These are phyloP conservation scores for Neuroterus valhalla DNA, from an alignment of 1,140 invertebrate species.

Conservation along the genomic window DNA sequence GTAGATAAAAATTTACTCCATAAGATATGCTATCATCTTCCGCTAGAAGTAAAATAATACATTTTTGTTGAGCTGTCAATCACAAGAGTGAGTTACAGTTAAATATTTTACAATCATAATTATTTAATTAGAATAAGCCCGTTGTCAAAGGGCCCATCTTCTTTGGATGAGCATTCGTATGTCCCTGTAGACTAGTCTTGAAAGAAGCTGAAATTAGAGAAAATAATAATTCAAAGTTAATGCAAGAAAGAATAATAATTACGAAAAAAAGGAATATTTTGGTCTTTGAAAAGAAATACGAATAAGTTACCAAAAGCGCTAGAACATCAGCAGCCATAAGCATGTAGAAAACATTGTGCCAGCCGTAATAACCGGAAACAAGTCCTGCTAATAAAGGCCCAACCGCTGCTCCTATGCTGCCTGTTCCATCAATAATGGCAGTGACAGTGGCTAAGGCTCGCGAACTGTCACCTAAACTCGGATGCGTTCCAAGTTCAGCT, in stretches of 20 bases:
- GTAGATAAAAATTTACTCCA: conserved; percentile 21
- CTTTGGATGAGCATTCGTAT: conserved; percentile 61
- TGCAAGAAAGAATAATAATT: conserved; percentile 34
- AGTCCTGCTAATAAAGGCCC: conserved; percentile 93
- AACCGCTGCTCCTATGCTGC: conserved; percentile 93
- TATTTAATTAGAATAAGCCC: not conserved
- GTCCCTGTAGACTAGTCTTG: conserved; percentile 68
- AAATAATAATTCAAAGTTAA: not conserved
- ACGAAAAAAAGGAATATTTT: conserved; percentile 24
- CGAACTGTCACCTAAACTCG: conserved; percentile 87
- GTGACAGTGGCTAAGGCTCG: conserved; percentile 96
- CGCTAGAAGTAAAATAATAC: conserved; percentile 15
- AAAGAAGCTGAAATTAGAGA: conserved; percentile 61
- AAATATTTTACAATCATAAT: not conserved
- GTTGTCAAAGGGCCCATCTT: conserved; percentile 55
- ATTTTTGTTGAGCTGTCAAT: not conserved
- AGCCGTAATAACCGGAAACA: conserved; percentile 81
- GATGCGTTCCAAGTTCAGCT: conserved; percentile 93
- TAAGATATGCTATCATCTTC: conserved; percentile 19
- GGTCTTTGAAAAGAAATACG: not conserved
- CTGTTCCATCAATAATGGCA: conserved; percentile 97
- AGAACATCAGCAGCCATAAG: conserved; percentile 88
- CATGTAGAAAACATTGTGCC: conserved; percentile 95
- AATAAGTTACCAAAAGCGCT: conserved; percentile 81
- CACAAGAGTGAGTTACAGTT: not conserved